Evolutionary conservation across 2,113 vertebrate species (phyloP).

Genomic region (Poeciliopsis turrubarensis): DNA sequence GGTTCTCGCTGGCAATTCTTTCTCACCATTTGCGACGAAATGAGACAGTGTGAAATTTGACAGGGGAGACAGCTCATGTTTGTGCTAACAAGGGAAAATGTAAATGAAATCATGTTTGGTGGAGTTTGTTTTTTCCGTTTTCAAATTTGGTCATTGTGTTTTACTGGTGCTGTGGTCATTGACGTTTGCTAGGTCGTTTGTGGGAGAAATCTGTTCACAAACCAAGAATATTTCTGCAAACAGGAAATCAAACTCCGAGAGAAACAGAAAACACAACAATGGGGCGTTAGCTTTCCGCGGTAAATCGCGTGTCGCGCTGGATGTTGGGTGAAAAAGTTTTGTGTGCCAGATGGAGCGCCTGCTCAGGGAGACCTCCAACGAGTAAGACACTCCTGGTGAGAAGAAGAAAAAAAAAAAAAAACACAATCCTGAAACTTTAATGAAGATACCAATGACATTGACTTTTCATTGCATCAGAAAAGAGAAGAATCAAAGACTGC

Average conservation of each 20-base stretch:
- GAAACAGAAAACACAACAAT: neutral
- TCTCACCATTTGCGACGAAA: neutral
- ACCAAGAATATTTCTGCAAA: neutral
- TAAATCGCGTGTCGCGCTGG: neutral
- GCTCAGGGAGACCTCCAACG: no score
- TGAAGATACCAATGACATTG: neutral
- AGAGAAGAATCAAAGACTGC: neutral
- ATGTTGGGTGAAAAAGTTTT: neutral
- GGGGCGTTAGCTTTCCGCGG: no score
- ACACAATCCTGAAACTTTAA: neutral
- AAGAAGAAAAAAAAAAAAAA: neutral
- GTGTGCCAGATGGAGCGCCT: neutral
- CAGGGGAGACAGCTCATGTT: neutral
- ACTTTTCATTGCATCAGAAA: neutral
- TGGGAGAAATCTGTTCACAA: neutral
- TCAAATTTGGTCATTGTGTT: neutral
- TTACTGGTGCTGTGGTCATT: no score
- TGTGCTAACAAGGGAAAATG: constrained; percentile 8
- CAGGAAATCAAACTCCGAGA: neutral
- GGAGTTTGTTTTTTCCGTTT: neutral
- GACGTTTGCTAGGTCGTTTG: neutral
- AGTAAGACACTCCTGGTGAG: no score
- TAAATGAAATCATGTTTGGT: neutral
- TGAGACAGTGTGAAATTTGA: neutral
- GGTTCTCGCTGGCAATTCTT: constrained; percentile 20